A percentile compares a stretch with the other conserved stretches of the same genome.
These are phyloP conservation scores for Apistogramma diplotaenia DNA, from an alignment of 2,113 vertebrate genomes.

Conservation along the genomic window DNA sequence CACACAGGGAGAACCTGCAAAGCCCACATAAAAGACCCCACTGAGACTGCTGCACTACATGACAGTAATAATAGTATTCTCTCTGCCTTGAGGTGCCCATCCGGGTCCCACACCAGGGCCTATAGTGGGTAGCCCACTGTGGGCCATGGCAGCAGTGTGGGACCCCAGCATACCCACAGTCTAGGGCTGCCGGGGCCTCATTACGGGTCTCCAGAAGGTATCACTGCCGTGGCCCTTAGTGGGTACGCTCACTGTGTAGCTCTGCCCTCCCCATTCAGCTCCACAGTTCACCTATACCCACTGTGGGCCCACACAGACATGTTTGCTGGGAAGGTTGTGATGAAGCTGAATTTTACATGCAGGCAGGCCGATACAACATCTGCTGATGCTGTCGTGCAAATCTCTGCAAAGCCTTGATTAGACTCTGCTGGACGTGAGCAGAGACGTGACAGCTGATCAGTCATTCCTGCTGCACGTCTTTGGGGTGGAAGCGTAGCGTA, in stretches of 20 bases:
- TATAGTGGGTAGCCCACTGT: too few species aligned
- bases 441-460: neutral
- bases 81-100: too few species aligned
- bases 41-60: too few species aligned
- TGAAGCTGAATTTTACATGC: neutral
- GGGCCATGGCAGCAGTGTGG: too few species aligned
- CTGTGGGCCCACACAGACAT: fast-evolving
- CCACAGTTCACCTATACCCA: neutral
- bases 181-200: too few species aligned
- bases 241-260: fast-evolving
- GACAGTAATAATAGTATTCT: fast-evolving
- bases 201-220: neutral
- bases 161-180: too few species aligned
- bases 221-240: neutral
- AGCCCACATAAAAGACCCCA: neutral
- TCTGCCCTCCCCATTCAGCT: neutral
- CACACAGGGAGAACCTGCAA: neutral
- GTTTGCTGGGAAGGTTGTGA: neutral
- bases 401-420: neutral
- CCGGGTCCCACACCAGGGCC: too few species aligned
- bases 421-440: neutral
- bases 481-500: neutral
- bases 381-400: neutral
- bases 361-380: neutral
- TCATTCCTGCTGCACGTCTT: neutral